Percentiles rank a stretch among this genome's conserved stretches.
These are phyloP conservation scores for Pseudorasbora parva DNA, from an alignment of 2,113 vertebrate species.

Conservation along the genomic window DNA sequence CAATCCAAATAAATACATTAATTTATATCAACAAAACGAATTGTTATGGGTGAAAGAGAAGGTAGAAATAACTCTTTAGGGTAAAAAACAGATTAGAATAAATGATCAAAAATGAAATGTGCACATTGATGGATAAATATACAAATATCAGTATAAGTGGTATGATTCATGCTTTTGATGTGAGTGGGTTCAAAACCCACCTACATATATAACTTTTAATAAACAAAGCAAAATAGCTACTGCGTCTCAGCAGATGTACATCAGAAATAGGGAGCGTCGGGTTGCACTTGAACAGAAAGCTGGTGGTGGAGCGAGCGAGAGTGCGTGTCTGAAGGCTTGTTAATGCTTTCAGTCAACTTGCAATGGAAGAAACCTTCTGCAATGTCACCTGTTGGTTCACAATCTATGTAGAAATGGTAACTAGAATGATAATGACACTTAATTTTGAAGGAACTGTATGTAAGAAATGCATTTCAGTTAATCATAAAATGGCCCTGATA, in stretches of 20 bases:
- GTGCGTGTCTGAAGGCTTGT: background rate
- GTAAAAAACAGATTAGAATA: background rate
- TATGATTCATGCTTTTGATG: background rate
- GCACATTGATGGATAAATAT: background rate
- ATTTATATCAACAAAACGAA: no score
- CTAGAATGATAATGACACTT: background rate
- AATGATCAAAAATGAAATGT: no score
- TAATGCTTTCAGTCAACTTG: background rate
- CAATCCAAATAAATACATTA: no score
- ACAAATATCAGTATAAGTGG: background rate
- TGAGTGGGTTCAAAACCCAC: background rate
- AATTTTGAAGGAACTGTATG: no score
- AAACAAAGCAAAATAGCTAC: background rate
- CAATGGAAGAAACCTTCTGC: background rate
- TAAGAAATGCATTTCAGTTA: no score
- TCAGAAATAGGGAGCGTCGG: background rate
- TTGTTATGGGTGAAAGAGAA: no score
- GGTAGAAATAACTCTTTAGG: no score
- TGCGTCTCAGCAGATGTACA: background rate
- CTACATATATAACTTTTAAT: background rate
- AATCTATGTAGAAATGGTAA: background rate
- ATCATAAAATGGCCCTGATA: no score
- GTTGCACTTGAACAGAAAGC: background rate
- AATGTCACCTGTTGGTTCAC: background rate
- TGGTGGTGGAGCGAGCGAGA: background rate